Percentiles rank a stretch among this genome's conserved stretches.
Evolutionary conservation across 2,888 invertebrate species (phyloP).

Genomic region (Neoaliturus tenellus): DNA sequence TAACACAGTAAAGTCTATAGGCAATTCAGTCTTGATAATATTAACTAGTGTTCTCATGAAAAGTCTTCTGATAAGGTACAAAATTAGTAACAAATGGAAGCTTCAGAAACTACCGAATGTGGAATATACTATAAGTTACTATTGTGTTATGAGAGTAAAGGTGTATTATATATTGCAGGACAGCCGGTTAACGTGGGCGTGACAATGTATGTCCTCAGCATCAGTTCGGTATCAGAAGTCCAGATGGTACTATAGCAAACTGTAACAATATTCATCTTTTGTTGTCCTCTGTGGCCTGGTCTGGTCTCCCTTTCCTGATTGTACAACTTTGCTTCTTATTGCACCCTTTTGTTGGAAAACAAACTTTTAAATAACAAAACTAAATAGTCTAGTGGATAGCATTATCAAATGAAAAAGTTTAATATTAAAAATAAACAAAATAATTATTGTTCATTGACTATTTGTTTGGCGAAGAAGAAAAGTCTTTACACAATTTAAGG

Average conservation of each 20-base stretch:
- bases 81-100: background rate
- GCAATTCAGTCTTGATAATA: no score
- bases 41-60: no score
- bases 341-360: slow-evolving; percentile 26
- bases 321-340: slow-evolving; percentile 43
- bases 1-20: no score
- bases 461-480: no score
- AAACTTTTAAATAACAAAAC: background rate
- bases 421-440: background rate
- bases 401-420: background rate
- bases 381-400: slow-evolving; percentile 13
- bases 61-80: background rate
- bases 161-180: slow-evolving; percentile 70
- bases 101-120: background rate
- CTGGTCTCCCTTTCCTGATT: slow-evolving; percentile 10
- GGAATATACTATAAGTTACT: slow-evolving; percentile 11
- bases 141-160: slow-evolving; percentile 17
- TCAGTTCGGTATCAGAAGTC: slow-evolving; percentile 78
- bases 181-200: slow-evolving; percentile 77
- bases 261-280: slow-evolving; percentile 37
- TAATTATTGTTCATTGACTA: no score
- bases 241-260: slow-evolving; percentile 73
- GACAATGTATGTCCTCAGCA: slow-evolving; percentile 78
- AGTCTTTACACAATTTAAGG: no score
- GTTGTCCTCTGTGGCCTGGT: slow-evolving; percentile 34